Base-by-base conservation (phyloP, 2,113 vertebrate genomes). In the Sitta europaea region DNA sequence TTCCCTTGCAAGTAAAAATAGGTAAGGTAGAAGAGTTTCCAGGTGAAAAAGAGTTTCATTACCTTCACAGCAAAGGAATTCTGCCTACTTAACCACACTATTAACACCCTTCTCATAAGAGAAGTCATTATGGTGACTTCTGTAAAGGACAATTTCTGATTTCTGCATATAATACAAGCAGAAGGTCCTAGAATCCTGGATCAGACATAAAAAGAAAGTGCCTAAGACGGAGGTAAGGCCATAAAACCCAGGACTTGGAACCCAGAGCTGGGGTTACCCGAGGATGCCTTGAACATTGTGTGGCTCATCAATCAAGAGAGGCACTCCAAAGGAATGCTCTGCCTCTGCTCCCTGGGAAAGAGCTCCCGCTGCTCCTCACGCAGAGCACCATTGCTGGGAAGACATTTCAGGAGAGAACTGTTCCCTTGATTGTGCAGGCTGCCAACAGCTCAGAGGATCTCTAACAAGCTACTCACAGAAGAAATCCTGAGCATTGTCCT, bases 221-320 rank as follows among this genome's bases (percentile, higher is more conserved):
- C n/a, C 35, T 79, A 53, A 78, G 40, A 53, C 24, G 33, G 62
- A 94, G 10, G 11, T 10, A 74, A 83, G 6, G 28, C 71, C 42
- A 51, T 82, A 67, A 94, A 96, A 10, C 13, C 11, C 53, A 84
- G 38, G 23, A 57, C 24, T 8, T 43, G 48, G 58, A 83, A 71
- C 67, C 47, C 63, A 66, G 63, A 92, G 47, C 50, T 71, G 59
- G 66, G 88, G 71, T 94, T 96, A 93, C 58, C 62, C 11, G 72
- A 92, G 90, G 94, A 94, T 9, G 0, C 54, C 62, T 62, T 23
- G 51, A 91, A 90, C 55, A 71, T 58, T 78, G 51, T 25, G 27
- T 48, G 71, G 85, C 73, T 86, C 87, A 73, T 93, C 92, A 96
- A 42, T 96, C 93, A 90, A 80, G 82, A 71, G 8, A 73, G 73